phyloP scores from a whole-genome alignment of 1,140 invertebrate genomes.

The Ceratina australensis region DNA sequence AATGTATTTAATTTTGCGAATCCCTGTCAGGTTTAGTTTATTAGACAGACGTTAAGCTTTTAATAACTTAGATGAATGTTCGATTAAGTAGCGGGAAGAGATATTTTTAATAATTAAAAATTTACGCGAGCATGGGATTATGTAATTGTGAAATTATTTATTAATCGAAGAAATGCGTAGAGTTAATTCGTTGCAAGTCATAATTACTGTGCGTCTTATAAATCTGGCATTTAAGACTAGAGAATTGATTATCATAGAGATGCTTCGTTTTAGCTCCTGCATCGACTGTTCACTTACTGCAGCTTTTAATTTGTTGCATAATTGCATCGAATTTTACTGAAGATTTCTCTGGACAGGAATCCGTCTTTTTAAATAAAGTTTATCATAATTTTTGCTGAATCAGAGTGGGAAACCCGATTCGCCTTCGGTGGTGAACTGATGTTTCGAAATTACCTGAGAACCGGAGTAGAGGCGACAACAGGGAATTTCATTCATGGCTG shows the following conservation, averaged over 20 bases:
- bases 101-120: too few species aligned
- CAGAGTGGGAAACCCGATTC: background rate
- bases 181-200: too few species aligned
- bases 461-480: background rate
- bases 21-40: background rate
- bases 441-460: constrained; percentile 18
- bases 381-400: constrained; percentile 1
- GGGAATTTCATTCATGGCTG: constrained; percentile 11
- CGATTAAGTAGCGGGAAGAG: too few species aligned
- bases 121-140: too few species aligned
- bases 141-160: too few species aligned
- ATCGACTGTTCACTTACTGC: background rate
- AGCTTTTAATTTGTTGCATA: background rate
- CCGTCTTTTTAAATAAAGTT: background rate
- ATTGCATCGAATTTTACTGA: background rate
- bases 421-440: background rate
- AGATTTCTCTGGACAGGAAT: background rate
- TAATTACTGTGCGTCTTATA: too few species aligned
- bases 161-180: too few species aligned
- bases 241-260: background rate
- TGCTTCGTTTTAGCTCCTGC: background rate
- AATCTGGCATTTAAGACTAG: background rate
- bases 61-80: too few species aligned
- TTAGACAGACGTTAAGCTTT: too few species aligned
- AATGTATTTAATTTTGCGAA: background rate